phyloP scores from a whole-genome alignment of 2,797 vertebrate species.

The Euthynnus affinis region DNA sequence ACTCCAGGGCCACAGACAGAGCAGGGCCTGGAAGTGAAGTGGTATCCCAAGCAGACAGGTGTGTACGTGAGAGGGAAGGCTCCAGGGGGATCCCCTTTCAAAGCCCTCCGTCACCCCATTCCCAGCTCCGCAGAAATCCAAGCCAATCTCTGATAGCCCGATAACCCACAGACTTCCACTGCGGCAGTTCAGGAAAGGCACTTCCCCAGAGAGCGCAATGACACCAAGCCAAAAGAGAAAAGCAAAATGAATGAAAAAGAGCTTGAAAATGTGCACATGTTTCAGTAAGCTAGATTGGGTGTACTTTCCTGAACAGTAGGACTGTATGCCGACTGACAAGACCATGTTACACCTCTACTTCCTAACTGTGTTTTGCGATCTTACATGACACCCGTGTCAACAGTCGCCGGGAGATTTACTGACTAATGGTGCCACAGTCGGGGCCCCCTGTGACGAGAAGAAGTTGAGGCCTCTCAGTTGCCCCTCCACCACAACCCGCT shows the following conservation, averaged over 20 bases:
- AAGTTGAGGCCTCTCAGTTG: slow-evolving; percentile 50
- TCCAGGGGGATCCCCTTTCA: slow-evolving; percentile 81
- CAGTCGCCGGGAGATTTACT: slow-evolving; percentile 82
- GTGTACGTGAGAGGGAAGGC: slow-evolving; percentile 72
- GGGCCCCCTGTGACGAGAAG: slow-evolving; percentile 61
- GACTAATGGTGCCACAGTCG: slow-evolving; percentile 73
- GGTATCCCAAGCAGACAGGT: slow-evolving; percentile 80
- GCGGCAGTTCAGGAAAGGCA: slow-evolving; percentile 22
- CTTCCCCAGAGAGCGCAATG: slow-evolving; percentile 31
- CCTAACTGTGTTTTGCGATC: slow-evolving; percentile 80
- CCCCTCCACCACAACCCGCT: slow-evolving; percentile 34
- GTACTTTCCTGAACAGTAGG: slow-evolving; percentile 1
- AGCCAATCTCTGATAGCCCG: slow-evolving; percentile 78
- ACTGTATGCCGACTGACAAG: slow-evolving; percentile 26
- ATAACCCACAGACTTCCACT: slow-evolving; percentile 73
- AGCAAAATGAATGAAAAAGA: neutral
- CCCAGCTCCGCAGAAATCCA: slow-evolving; percentile 77
- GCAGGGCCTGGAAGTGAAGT: slow-evolving; percentile 72
- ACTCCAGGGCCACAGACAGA: slow-evolving; percentile 78
- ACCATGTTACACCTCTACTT: slow-evolving; percentile 59
- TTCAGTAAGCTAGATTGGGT: neutral
- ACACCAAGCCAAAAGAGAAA: slow-evolving; percentile 7
- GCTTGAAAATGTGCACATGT: neutral
- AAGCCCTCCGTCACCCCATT: slow-evolving; percentile 67
- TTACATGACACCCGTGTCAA: slow-evolving; percentile 81